phyloP scores from a whole-genome alignment of 2,888 invertebrate species.

The Hypsopygia costalis region DNA sequence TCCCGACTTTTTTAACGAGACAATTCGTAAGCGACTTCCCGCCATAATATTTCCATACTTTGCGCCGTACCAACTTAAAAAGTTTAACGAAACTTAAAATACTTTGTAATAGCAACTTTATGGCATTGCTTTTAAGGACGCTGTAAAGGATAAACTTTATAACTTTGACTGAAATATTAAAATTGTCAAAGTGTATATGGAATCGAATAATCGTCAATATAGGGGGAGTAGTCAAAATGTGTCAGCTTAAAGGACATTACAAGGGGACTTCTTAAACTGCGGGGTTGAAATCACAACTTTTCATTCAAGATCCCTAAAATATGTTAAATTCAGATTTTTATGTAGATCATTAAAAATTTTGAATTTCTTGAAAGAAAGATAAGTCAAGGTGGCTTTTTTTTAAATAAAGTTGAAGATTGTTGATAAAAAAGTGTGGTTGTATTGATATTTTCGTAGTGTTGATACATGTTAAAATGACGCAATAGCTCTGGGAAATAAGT shows the following conservation, averaged over 20 bases:
- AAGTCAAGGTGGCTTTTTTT: no score
- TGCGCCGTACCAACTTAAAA: slow-evolving; percentile 19
- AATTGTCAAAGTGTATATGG: slow-evolving; percentile 25
- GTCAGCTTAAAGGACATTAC: slow-evolving; percentile 56
- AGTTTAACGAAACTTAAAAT: neutral
- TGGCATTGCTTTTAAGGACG: neutral
- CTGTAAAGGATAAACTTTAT: neutral
- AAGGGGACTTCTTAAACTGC: slow-evolving; percentile 35
- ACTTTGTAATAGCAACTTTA: neutral
- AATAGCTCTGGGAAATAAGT: no score
- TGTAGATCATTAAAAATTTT: slow-evolving; percentile 1
- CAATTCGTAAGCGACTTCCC: slow-evolving; percentile 71
- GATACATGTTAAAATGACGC: no score
- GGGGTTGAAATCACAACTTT: slow-evolving; percentile 30
- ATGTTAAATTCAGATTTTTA: slow-evolving; percentile 7
- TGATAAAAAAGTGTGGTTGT: no score
- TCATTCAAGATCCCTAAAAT: slow-evolving; percentile 10
- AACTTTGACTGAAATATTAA: slow-evolving; percentile 3
- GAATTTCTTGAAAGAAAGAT: no score
- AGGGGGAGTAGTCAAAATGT: slow-evolving; percentile 52
- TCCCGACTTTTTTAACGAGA: slow-evolving; percentile 56
- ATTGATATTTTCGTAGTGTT: no score
- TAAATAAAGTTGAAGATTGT: no score
- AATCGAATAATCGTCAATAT: slow-evolving; percentile 54
- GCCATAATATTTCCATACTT: slow-evolving; percentile 71